Conservation (phyloP, 2,888 invertebrate species). For the Notodonta ziczac region DNA sequence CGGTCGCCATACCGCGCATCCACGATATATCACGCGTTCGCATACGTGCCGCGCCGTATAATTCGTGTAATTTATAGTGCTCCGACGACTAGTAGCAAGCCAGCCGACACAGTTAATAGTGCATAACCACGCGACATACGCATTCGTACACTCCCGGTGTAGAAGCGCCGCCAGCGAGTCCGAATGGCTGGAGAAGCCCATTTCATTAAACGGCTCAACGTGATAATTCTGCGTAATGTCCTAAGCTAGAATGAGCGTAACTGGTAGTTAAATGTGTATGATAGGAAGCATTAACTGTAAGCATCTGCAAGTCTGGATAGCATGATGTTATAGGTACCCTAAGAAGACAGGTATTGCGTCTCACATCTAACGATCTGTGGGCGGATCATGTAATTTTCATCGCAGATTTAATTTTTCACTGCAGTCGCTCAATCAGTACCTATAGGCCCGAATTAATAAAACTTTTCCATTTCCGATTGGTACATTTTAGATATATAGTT, state of each 20-base stretch:
- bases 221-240: conserved; percentile 46
- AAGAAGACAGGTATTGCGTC: no score
- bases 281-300: neutral
- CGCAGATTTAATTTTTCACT: no score
- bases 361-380: no score
- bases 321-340: neutral
- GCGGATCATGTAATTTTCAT: no score
- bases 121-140: conserved; percentile 78
- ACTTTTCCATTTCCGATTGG: no score
- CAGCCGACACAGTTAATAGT: conserved; percentile 73
- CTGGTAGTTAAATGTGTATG: conserved; percentile 21
- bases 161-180: conserved; percentile 45
- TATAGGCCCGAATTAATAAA: no score
- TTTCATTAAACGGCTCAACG: conserved; percentile 61
- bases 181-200: conserved; percentile 37
- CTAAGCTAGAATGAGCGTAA: conserved; percentile 31
- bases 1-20: conserved; percentile 55
- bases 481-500: no score
- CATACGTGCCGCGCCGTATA: conserved; percentile 73
- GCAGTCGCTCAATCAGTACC: no score
- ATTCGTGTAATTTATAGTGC: conserved; percentile 81
- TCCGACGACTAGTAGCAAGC: conserved; percentile 71
- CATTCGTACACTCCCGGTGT: conserved; percentile 51
- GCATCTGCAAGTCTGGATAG: neutral
- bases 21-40: conserved; percentile 79